A percentile compares a stretch with the other conserved stretches of the same genome.
Conservation (phyloP, 2,888 invertebrate genomes). For the Meteorus cinctellus region DNA sequence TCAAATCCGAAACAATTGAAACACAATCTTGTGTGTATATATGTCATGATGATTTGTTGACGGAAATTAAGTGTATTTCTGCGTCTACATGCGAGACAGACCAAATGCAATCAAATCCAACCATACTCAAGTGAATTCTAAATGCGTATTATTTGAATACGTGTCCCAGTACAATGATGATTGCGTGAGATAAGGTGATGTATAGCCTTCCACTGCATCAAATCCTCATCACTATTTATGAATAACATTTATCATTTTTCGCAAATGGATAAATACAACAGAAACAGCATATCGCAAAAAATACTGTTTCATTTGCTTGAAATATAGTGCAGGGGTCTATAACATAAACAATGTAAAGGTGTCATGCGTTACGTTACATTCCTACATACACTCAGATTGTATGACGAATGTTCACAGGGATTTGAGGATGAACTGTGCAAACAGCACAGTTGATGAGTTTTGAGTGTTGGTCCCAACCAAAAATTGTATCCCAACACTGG, state of each 20-base stretch:
- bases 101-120: background rate
- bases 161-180: background rate
- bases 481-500: conserved; percentile 12
- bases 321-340: background rate
- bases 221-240: conserved; percentile 3
- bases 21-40: background rate
- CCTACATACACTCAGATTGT: conserved; percentile 11
- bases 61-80: conserved; percentile 36
- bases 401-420: conserved; percentile 21
- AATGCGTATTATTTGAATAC: conserved; percentile 2
- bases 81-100: background rate
- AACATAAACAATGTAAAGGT: background rate
- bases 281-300: too few relatives aligned
- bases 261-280: background rate
- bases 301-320: background rate
- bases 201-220: background rate
- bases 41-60: conserved; percentile 13
- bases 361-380: too few relatives aligned
- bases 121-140: conserved; percentile 6
- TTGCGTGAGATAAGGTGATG: background rate
- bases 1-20: too few relatives aligned
- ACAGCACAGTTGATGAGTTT: conserved; percentile 25
- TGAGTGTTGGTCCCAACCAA: conserved; percentile 31
- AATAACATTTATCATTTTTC: background rate
- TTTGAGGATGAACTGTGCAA: conserved; percentile 33